These are phyloP conservation scores for Aurelia coerulea DNA, from an alignment of 30 jellyfish, hydroid and myxozoan species.

Conservation along the genomic window DNA sequence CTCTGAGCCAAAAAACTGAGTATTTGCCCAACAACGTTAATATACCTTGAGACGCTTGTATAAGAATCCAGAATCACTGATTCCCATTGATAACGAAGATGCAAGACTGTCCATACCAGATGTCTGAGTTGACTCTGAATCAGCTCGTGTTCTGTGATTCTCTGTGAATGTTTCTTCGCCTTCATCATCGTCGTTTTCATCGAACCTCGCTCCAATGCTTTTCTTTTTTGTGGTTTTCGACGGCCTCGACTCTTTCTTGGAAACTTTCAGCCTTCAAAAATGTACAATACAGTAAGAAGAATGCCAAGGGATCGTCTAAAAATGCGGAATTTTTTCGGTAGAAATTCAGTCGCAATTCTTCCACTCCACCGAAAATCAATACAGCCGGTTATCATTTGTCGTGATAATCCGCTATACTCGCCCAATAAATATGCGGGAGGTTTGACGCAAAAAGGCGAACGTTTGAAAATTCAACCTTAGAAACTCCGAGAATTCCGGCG, in stretches of 20 bases:
- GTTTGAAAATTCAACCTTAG: too few species aligned
- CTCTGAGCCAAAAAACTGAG: too few species aligned
- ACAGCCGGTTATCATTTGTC: too few species aligned
- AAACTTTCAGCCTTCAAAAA: slow-evolving; percentile 4
- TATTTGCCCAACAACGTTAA: too few species aligned
- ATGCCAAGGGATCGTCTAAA: too few species aligned
- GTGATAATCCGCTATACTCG: too few species aligned
- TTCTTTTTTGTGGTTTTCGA: not conserved
- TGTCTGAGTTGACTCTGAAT: slow-evolving; percentile 7
- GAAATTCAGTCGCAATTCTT: too few species aligned
- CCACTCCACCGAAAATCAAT: too few species aligned
- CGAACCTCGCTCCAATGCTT: not conserved
- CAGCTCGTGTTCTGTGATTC: not conserved
- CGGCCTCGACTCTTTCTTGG: slow-evolving; percentile 6
- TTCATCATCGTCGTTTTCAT: not conserved
- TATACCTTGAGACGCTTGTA: slow-evolving; percentile 62
- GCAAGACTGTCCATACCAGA: slow-evolving; percentile 33
- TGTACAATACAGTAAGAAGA: not conserved
- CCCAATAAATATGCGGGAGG: too few species aligned
- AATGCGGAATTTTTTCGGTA: too few species aligned
- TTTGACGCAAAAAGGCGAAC: too few species aligned
- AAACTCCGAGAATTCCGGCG: too few species aligned
- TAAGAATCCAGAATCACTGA: slow-evolving; percentile 68
- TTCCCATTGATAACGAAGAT: slow-evolving; percentile 52
- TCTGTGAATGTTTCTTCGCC: not conserved